These are phyloP conservation scores for Notodonta ziczac DNA, from an alignment of 2,888 invertebrate genomes.

Conservation along the genomic window DNA sequence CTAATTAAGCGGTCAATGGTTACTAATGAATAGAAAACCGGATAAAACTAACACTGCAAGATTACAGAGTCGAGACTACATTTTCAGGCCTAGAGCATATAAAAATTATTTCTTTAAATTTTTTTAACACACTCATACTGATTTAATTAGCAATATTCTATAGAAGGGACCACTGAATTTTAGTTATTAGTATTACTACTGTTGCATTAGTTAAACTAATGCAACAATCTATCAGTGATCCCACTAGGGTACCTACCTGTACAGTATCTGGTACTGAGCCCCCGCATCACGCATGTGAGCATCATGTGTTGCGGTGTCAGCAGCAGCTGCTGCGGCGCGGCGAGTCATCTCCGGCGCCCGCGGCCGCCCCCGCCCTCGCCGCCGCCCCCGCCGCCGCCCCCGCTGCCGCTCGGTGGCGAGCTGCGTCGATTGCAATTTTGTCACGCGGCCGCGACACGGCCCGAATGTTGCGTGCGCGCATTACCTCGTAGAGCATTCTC, in stretches of 20 bases:
- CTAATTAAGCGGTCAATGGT: neutral
- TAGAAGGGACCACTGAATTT: no score
- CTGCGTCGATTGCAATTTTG: constrained; percentile 49
- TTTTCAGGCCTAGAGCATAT: no score
- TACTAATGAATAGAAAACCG: neutral
- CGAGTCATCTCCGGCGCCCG: constrained; percentile 10
- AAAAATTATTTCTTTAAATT: no score
- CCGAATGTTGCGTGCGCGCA: constrained; percentile 57
- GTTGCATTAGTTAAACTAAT: no score
- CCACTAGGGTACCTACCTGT: neutral
- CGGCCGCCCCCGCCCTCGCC: neutral
- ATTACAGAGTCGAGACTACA: no score
- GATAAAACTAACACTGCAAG: no score
- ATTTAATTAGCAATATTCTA: no score
- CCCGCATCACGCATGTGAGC: constrained; percentile 1
- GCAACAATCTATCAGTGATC: neutral
- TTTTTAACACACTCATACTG: no score
- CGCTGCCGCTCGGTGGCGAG: constrained; percentile 8
- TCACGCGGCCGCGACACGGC: constrained; percentile 60
- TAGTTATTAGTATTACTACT: no score
- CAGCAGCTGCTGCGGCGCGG: neutral
- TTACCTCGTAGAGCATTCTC: constrained; percentile 57
- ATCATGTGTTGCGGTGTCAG: neutral
- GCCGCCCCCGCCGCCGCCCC: constrained; percentile 5
- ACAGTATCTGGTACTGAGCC: neutral